Percentiles rank a stretch among this genome's conserved stretches.
Evolutionary conservation across 2,797 vertebrate genomes (phyloP).

Genomic region (Helicolenus hilgendorfi): DNA sequence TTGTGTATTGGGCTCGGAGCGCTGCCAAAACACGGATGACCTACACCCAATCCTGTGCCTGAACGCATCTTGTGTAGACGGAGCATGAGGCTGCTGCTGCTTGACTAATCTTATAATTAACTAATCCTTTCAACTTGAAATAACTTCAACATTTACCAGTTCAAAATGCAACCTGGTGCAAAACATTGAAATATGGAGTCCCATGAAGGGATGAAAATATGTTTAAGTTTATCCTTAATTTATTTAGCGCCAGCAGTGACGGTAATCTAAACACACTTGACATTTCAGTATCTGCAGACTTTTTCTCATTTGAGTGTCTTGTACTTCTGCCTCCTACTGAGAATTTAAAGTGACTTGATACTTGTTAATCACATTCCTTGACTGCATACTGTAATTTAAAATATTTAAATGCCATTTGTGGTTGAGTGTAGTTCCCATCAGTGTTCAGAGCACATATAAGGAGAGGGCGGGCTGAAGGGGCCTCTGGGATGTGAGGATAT

Average conservation of each 20-base stretch:
- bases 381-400: conserved; percentile 27
- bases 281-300: conserved; percentile 6
- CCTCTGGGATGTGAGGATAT: conserved; percentile 10
- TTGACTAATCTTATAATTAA: neutral
- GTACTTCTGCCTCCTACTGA: neutral
- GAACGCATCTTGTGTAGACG: neutral
- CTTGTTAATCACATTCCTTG: conserved; percentile 30
- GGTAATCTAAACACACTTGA: neutral
- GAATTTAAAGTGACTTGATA: conserved; percentile 30
- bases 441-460: conserved; percentile 19
- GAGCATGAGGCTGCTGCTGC: neutral
- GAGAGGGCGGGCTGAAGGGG: neutral
- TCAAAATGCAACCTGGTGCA: neutral
- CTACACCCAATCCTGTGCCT: neutral
- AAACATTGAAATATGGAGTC: neutral
- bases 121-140: neutral
- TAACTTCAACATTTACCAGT: neutral
- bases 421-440: conserved; percentile 3
- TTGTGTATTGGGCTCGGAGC: neutral
- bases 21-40: neutral
- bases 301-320: conserved; percentile 10
- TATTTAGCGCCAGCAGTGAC: neutral
- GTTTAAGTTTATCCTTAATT: neutral
- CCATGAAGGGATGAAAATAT: neutral
- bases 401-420: conserved; percentile 9